A percentile compares a stretch with the other conserved stretches of the same genome.
Conservation (phyloP, 2,797 vertebrate species). For the Etheostoma nigrum region DNA sequence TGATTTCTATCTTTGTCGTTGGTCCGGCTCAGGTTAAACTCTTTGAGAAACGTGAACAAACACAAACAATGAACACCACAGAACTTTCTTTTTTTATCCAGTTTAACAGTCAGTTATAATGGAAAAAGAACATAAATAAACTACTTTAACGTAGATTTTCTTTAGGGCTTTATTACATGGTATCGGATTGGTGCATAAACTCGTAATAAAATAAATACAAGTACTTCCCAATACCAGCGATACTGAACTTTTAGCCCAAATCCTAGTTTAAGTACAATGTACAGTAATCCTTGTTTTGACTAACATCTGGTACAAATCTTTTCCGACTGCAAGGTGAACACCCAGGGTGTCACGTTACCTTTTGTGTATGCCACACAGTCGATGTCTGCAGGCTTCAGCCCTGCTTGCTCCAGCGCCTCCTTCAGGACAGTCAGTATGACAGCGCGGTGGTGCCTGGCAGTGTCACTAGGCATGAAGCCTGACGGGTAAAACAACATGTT, state of each 20-base stretch:
- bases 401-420: conserved; percentile 89
- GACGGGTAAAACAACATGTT: neutral
- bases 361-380: conserved; percentile 94
- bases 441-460: conserved; percentile 90
- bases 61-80: too few relatives aligned
- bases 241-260: neutral
- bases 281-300: neutral
- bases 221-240: too few relatives aligned
- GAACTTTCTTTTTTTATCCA: too few relatives aligned
- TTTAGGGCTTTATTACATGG: too few relatives aligned
- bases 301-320: neutral
- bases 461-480: conserved; percentile 94
- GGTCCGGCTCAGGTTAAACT: too few relatives aligned
- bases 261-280: neutral
- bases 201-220: too few relatives aligned
- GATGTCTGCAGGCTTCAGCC: conserved; percentile 86
- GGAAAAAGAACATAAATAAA: too few relatives aligned
- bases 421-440: conserved; percentile 89
- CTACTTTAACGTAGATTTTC: too few relatives aligned
- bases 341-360: conserved; percentile 71
- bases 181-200: too few relatives aligned
- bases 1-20: too few relatives aligned
- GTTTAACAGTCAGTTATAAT: too few relatives aligned
- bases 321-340: neutral
- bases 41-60: too few relatives aligned